A percentile compares a stretch with the other conserved stretches of the same genome.
phyloP scores from a whole-genome alignment of 2,113 vertebrate genomes.

The Trogon surrucura region DNA sequence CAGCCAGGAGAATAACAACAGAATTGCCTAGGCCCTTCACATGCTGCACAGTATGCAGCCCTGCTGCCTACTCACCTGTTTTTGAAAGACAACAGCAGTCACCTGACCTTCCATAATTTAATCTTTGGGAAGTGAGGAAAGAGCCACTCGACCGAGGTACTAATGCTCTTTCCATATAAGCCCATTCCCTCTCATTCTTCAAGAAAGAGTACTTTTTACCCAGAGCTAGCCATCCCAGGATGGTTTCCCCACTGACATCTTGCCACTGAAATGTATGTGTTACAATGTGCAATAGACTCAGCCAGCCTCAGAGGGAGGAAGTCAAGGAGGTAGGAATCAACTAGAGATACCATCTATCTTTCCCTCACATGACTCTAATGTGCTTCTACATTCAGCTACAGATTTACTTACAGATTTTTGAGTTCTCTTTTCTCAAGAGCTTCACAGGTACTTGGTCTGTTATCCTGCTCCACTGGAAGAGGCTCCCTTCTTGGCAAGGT shows the following conservation, averaged over 20 bases:
- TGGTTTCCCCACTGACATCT: background rate
- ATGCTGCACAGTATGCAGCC: background rate
- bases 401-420: constrained; percentile 40
- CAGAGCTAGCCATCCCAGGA: background rate
- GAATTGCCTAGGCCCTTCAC: background rate
- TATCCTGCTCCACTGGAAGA: background rate
- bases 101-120: background rate
- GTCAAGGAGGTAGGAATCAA: background rate
- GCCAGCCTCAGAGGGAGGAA: accelerated
- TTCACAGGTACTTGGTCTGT: background rate
- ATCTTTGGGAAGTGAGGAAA: background rate
- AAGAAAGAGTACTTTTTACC: background rate
- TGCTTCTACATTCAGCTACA: background rate
- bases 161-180: background rate
- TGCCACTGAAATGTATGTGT: background rate
- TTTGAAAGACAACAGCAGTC: background rate
- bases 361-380: background rate
- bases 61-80: background rate
- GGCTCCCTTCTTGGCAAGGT: background rate
- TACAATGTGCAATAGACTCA: background rate
- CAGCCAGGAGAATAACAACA: background rate
- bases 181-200: background rate
- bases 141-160: background rate
- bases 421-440: background rate
- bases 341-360: background rate